Percentiles rank a stretch among this genome's conserved stretches.
phyloP scores from a whole-genome alignment of 2,888 invertebrate species.

The Camptogramma bilineatum region DNA sequence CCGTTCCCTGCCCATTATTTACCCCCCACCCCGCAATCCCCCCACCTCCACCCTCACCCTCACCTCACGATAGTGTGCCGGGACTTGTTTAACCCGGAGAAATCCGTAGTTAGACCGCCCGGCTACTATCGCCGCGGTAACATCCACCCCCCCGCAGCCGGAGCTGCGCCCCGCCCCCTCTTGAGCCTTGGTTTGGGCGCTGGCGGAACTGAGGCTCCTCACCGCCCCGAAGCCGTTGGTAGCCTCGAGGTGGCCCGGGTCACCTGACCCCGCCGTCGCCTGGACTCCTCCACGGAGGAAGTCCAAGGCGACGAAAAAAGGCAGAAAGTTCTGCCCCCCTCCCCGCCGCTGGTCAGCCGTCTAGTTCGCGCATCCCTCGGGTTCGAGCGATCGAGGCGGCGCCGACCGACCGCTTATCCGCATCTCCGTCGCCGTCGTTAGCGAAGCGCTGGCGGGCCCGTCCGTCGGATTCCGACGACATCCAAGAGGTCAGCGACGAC shows the following conservation, averaged over 20 bases:
- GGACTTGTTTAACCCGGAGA: not conserved
- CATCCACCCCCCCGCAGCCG: not conserved
- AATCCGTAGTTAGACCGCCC: not conserved
- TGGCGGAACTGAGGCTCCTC: slow-evolving; percentile 2
- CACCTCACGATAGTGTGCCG: too few relatives aligned
- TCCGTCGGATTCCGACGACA: too few relatives aligned
- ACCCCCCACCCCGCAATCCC: not conserved
- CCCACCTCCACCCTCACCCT: not conserved
- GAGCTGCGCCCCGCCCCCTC: not conserved
- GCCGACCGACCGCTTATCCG: too few relatives aligned
- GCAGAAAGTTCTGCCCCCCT: not conserved
- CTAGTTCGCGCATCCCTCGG: not conserved
- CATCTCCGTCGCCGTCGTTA: not conserved
- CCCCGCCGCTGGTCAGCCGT: not conserved
- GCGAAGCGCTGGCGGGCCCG: not conserved
- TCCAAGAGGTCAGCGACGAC: not conserved
- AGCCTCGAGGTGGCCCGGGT: not conserved
- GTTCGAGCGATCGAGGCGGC: too few relatives aligned
- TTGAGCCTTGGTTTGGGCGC: not conserved
- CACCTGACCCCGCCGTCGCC: not conserved
- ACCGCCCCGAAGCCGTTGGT: not conserved
- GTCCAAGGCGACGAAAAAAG: not conserved
- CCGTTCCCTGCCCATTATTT: not conserved
- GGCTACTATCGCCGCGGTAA: too few relatives aligned
- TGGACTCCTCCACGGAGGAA: slow-evolving; percentile 1